Evolutionary conservation across 2,113 vertebrate species (phyloP).

Genomic region (Caracal caracal): DNA sequence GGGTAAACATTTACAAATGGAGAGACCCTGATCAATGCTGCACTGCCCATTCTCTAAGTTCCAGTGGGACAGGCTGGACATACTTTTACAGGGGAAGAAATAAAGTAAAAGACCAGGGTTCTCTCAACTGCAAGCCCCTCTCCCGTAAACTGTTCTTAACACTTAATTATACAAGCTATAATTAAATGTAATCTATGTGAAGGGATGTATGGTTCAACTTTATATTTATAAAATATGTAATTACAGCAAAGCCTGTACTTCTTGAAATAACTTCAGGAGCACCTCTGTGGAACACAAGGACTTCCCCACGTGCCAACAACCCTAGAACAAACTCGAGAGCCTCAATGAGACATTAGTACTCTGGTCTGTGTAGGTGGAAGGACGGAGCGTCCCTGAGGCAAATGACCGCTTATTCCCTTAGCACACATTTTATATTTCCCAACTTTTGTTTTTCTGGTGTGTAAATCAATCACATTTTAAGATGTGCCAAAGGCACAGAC

Average conservation of each 20-base stretch:
- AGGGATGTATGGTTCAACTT: neutral
- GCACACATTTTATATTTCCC: neutral
- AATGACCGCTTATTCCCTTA: neutral
- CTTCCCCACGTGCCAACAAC: neutral
- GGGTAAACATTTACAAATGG: too few relatives aligned
- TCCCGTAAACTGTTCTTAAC: neutral
- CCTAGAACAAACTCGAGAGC: neutral
- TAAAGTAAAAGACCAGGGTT: neutral
- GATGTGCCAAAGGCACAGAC: neutral
- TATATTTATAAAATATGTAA: neutral
- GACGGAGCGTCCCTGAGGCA: accelerated
- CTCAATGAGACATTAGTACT: neutral
- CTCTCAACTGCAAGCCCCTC: neutral
- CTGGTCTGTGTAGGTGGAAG: too few relatives aligned
- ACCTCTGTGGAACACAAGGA: neutral
- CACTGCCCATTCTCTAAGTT: neutral
- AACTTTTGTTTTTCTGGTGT: neutral
- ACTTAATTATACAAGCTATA: neutral
- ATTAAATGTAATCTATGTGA: neutral
- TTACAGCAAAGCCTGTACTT: neutral
- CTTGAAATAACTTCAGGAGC: neutral
- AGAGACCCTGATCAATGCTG: neutral
- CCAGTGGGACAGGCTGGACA: accelerated
- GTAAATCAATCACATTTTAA: neutral
- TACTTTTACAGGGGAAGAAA: neutral